phyloP scores from a whole-genome alignment of 2,113 vertebrate genomes.

The Opisthocomus hoazin region DNA sequence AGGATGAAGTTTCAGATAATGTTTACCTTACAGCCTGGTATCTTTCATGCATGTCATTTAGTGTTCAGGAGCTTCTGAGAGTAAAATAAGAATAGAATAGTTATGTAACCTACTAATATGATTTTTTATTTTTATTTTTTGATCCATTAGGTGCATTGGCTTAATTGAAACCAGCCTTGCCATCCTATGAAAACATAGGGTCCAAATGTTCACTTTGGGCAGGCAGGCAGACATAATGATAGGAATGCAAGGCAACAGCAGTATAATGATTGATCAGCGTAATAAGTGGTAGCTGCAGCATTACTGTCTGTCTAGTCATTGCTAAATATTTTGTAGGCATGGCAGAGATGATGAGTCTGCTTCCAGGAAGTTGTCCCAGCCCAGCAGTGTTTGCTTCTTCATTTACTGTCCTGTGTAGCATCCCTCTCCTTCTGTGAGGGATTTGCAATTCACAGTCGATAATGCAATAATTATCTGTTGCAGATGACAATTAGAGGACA shows the following conservation, averaged over 20 bases:
- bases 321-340: background rate
- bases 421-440: background rate
- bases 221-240: background rate
- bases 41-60: background rate
- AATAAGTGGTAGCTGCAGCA: background rate
- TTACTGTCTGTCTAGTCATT: background rate
- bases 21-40: background rate
- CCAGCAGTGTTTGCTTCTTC: background rate
- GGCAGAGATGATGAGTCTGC: background rate
- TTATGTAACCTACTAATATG: background rate
- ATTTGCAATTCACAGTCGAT: background rate
- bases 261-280: background rate
- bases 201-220: background rate
- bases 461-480: background rate
- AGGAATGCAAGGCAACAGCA: background rate
- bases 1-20: background rate
- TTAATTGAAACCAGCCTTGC: background rate
- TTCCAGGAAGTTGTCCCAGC: slow-evolving; percentile 2
- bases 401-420: background rate
- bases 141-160: background rate
- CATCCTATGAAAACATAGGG: background rate
- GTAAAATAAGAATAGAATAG: background rate
- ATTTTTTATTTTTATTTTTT: background rate
- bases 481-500: background rate
- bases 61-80: background rate